phyloP scores from a whole-genome alignment of 1,140 invertebrate species.

The Ostrea denselamellosa region DNA sequence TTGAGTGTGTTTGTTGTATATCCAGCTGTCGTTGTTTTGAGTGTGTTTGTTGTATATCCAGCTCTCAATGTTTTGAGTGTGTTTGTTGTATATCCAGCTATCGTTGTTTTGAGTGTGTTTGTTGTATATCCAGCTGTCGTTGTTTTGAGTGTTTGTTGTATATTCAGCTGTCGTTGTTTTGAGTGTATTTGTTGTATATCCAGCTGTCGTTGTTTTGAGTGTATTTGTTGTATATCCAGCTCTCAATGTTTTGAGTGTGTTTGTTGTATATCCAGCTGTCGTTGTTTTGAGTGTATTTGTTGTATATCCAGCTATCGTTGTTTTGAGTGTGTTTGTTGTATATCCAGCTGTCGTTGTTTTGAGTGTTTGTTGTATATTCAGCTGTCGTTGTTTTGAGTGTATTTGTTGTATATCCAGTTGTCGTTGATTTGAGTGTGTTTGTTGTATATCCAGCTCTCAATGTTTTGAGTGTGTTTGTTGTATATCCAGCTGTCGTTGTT shows the following conservation, averaged over 20 bases:
- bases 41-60: conserved; percentile 76
- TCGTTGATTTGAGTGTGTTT: neutral
- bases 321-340: conserved; percentile 16
- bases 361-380: too few relatives aligned
- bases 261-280: conserved; percentile 77
- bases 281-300: neutral
- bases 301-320: conserved; percentile 77
- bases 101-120: neutral
- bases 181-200: conserved; percentile 53
- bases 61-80: conserved; percentile 50
- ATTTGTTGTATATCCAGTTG: conserved; percentile 77
- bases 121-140: conserved; percentile 80
- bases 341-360: too few relatives aligned
- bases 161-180: too few relatives aligned
- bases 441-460: conserved; percentile 77
- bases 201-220: conserved; percentile 75
- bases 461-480: conserved; percentile 4
- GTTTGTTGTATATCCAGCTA: conserved; percentile 77
- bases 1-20: conserved; percentile 36
- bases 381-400: neutral
- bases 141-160: too few relatives aligned
- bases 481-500: conserved; percentile 77
- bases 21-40: conserved; percentile 77
- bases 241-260: neutral
- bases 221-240: conserved; percentile 77